Conservation (phyloP, 2,888 invertebrate species). For the Pollenia angustigena region DNA sequence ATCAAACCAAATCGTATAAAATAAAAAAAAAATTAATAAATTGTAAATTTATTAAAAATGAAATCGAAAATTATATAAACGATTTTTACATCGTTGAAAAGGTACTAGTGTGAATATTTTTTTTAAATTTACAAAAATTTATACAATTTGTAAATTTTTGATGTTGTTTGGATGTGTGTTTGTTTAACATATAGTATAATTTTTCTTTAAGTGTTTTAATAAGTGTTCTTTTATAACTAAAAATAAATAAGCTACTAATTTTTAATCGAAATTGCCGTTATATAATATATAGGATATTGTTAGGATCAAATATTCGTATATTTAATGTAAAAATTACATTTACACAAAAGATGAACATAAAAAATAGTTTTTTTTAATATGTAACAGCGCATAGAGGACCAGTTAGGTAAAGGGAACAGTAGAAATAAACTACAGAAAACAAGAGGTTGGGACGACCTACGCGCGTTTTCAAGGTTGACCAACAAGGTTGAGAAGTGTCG, state of each 20-base stretch:
- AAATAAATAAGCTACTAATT: not conserved
- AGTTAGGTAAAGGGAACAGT: no score
- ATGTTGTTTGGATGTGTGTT: conserved; percentile 70
- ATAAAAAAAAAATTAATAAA: conserved; percentile 45
- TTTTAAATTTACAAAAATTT: conserved; percentile 47
- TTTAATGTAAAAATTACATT: no score
- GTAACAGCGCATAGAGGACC: no score
- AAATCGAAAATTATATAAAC: conserved; percentile 16
- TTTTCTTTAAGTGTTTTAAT: conserved; percentile 55
- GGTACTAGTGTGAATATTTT: conserved; percentile 65
- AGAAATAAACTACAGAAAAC: no score
- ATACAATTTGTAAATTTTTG: conserved; percentile 53
- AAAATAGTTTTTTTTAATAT: no score
- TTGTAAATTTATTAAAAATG: conserved; percentile 53
- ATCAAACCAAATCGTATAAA: conserved; percentile 39
- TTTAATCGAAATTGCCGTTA: not conserved
- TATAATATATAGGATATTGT: no score
- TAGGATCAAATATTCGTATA: no score
- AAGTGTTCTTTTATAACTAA: conserved; percentile 35
- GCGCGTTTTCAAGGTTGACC: no score
- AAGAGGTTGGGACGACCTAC: no score
- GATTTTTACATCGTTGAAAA: conserved; percentile 64
- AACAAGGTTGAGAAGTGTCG: no score
- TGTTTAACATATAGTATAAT: conserved; percentile 45
- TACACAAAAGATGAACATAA: no score